A percentile compares a stretch with the other conserved stretches of the same genome.
Conservation (phyloP, 2,113 vertebrate genomes). For the Podilymbus podiceps region DNA sequence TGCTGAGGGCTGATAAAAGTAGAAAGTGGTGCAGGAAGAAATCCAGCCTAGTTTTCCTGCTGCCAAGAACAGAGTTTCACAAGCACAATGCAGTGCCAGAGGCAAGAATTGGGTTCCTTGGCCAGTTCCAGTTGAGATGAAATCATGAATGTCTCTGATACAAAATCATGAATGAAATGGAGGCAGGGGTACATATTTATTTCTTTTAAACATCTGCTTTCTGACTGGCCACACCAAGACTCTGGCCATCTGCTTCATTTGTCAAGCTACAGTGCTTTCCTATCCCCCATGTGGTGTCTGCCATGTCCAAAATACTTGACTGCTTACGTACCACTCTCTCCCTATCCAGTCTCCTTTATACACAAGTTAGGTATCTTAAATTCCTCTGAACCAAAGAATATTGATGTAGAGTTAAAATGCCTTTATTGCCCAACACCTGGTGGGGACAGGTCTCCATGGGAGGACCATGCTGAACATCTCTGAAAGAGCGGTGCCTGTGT, state of each 20-base stretch:
- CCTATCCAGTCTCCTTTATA: neutral
- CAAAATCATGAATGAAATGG: no score
- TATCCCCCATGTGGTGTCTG: fast-evolving
- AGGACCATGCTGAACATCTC: neutral
- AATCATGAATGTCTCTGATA: neutral
- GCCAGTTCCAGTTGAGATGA: neutral
- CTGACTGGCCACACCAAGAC: neutral
- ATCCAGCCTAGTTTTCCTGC: neutral
- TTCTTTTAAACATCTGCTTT: neutral
- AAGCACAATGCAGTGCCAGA: neutral
- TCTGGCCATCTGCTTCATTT: neutral
- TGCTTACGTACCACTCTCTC: fast-evolving
- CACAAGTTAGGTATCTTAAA: neutral
- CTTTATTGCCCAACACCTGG: neutral
- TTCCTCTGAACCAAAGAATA: neutral
- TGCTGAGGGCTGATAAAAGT: neutral
- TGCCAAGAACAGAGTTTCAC: neutral
- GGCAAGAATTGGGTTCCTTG: neutral
- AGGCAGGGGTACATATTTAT: neutral
- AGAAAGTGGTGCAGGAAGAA: neutral
- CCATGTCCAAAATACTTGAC: neutral
- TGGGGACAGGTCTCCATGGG: neutral
- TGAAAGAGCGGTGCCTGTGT: neutral
- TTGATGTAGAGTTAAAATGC: neutral
- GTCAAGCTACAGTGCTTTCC: neutral